Conservation (phyloP, 2,113 vertebrate species). For the Mirounga angustirostris region DNA sequence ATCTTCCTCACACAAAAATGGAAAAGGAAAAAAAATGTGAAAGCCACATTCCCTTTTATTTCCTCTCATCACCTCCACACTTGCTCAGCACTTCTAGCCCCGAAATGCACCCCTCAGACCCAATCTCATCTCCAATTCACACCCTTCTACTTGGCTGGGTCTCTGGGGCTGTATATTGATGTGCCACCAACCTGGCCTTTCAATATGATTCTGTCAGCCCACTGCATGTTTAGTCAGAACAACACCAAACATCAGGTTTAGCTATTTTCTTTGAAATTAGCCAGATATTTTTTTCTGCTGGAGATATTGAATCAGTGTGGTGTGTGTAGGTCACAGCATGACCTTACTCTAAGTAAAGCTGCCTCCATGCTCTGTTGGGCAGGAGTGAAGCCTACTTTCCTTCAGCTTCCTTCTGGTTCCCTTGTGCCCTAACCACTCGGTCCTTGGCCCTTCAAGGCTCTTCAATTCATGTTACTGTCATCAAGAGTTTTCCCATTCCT, state of each 20-base stretch:
- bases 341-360: slow-evolving; percentile 32
- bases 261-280: slow-evolving; percentile 62
- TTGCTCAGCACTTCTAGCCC: neutral
- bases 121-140: slow-evolving; percentile 65
- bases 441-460: neutral
- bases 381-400: neutral
- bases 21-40: neutral
- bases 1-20: neutral
- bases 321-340: neutral
- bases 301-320: slow-evolving; percentile 32
- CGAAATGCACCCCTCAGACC: neutral
- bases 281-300: slow-evolving; percentile 59
- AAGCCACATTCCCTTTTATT: slow-evolving; percentile 13
- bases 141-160: slow-evolving; percentile 72
- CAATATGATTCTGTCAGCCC: slow-evolving; percentile 65
- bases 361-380: neutral
- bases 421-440: neutral
- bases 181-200: neutral
- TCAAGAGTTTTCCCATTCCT: neutral
- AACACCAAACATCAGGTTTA: neutral
- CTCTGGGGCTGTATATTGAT: slow-evolving; percentile 35
- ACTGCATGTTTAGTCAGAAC: slow-evolving; percentile 18
- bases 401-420: neutral
- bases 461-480: neutral
- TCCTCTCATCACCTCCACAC: neutral